phyloP scores from a whole-genome alignment of 2,113 vertebrate species.

The Sturnira hondurensis region DNA sequence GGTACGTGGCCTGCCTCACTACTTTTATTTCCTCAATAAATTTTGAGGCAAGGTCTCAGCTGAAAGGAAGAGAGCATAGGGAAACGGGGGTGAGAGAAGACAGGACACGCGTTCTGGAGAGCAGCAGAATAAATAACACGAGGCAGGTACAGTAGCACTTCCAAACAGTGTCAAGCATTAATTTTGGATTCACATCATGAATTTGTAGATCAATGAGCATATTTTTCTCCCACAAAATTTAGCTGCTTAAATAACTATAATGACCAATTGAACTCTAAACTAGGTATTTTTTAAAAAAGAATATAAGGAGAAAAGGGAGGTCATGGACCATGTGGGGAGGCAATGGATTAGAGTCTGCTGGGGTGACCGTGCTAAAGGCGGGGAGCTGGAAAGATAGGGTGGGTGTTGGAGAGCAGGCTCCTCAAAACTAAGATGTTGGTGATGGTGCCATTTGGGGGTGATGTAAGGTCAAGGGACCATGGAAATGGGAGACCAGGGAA shows the following conservation, averaged over 20 bases:
- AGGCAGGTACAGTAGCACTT: background rate
- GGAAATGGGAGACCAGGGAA: background rate
- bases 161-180: background rate
- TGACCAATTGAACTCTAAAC: background rate
- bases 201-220: background rate
- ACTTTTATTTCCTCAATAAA: constrained; percentile 37
- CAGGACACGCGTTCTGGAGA: background rate
- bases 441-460: background rate
- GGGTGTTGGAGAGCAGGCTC: background rate
- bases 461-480: background rate
- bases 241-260: background rate
- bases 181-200: background rate
- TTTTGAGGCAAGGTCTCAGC: background rate
- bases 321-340: background rate
- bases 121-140: background rate
- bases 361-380: background rate
- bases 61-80: background rate
- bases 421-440: background rate
- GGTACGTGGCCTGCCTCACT: background rate
- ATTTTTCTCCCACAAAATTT: background rate
- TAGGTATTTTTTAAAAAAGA: background rate
- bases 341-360: background rate
- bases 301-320: background rate
- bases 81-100: background rate
- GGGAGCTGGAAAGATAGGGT: too few species aligned